Base-by-base conservation (phyloP, 2,888 invertebrate species). In the Parapristionchus giblindavisi region DNA sequence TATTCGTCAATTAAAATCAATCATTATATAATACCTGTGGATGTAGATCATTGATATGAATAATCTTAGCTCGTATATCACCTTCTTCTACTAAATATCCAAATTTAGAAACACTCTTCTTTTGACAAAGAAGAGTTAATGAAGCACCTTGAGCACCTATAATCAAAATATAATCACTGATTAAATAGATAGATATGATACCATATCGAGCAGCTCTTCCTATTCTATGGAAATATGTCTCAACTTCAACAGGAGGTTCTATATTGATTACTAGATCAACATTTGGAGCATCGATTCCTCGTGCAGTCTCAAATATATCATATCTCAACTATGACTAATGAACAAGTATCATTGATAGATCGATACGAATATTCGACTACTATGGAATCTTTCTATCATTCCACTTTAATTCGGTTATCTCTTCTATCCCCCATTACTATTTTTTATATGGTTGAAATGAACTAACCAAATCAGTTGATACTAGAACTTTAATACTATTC, bases 141-240 rank as follows among this genome's bases (percentile, higher is more conserved):
- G 84, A 79, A 4, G 83, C 84, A 38, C 85, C 85, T 38, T 82
- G 78, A n/a, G 80, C 82, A 27, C 84, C 80, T 80, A 5, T 27
- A 61, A 52, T 24, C 8, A 52, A 52, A 1, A 52, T 8, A 27
- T 58, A 58, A 29, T 6, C 58, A 58, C 14, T 24, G n/a, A 36
- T n/a, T 36, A 60, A 3, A 36, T 14, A 56, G 63, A 61, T 21
- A n/a, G 38, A 40, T 40, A 21, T 36, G 60, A 77, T 79, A 89
- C 97, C 98, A 90, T 93, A 98, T 78, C 98, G 91, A 0, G 98
- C 98, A 58, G 96, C 95, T 84, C 98, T 91, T 0, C 98, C 98
- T 88, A 96, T 95, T 86, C 98, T 91, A 90, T 99, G 98, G 79
- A 96, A 91, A 90, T 96, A 96, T 27, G 94, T 94, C 79, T 93